These are phyloP conservation scores for Xenopus laevis DNA, from an alignment of 2,113 vertebrate species.

Conservation along the genomic window DNA sequence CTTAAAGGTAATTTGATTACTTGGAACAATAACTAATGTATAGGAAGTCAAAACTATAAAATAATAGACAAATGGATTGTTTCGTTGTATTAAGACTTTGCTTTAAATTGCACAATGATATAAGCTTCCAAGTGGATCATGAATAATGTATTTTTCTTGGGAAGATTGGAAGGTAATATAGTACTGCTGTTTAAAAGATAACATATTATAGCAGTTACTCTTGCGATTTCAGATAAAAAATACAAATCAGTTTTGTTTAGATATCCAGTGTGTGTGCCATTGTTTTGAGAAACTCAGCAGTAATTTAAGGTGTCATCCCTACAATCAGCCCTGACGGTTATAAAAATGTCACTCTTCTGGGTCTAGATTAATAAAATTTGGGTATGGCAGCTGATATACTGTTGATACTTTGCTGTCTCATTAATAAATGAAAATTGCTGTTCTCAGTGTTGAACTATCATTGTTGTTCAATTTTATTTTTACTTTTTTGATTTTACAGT, in stretches of 20 bases:
- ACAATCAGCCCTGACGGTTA: background rate
- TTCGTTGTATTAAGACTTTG: background rate
- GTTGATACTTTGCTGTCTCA: no score
- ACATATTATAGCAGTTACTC: constrained; percentile 2
- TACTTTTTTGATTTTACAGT: no score
- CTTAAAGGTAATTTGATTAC: no score
- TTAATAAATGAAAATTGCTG: no score
- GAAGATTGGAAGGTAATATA: background rate
- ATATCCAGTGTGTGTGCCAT: background rate
- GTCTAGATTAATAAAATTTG: no score
- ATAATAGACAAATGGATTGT: background rate
- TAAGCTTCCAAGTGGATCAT: background rate
- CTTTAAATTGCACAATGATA: background rate
- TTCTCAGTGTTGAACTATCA: no score
- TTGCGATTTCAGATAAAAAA: background rate
- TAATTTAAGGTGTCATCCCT: background rate
- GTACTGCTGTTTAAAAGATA: constrained; percentile 3
- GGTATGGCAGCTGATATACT: no score
- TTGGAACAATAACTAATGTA: no score
- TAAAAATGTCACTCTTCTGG: no score
- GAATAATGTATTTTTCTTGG: background rate
- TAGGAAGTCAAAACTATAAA: constrained; percentile 1
- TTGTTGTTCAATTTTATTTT: no score
- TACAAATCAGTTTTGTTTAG: background rate
- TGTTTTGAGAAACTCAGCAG: background rate